phyloP scores from a whole-genome alignment of 2,888 invertebrate genomes.

The Ferrisia virgata region DNA sequence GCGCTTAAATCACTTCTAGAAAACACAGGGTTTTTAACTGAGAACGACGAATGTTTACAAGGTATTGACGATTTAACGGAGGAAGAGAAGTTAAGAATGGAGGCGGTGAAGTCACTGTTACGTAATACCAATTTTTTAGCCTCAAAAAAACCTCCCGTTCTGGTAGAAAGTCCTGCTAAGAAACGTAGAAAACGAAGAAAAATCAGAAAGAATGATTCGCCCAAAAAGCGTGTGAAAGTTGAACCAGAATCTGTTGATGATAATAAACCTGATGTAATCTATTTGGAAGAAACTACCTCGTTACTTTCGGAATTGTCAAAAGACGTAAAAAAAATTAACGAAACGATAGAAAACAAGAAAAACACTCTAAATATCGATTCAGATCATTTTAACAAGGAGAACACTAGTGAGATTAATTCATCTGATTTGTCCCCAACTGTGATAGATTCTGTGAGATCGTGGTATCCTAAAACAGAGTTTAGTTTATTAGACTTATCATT shows the following conservation, averaged over 20 bases:
- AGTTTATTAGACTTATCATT: background rate
- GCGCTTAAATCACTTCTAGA: slow-evolving; percentile 31
- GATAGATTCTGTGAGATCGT: background rate
- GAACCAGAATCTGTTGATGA: background rate
- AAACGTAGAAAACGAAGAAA: background rate
- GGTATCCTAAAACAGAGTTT: slow-evolving; percentile 5
- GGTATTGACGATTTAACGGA: background rate
- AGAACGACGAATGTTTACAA: background rate
- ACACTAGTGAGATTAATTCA: background rate
- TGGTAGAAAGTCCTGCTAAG: background rate
- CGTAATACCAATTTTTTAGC: background rate
- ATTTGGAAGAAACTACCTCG: background rate
- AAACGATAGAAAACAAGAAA: background rate
- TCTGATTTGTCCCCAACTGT: background rate
- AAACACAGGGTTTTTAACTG: slow-evolving; percentile 5
- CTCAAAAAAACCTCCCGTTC: background rate
- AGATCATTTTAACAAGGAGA: background rate
- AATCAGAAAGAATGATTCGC: background rate
- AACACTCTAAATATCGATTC: background rate
- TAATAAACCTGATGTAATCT: background rate
- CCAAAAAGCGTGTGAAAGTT: background rate
- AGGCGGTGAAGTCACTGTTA: background rate
- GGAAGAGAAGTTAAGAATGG: background rate
- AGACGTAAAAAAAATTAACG: background rate
- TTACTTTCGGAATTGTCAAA: background rate